Percentiles rank a stretch among this genome's conserved stretches.
Evolutionary conservation across 2,888 invertebrate species (phyloP).

Genomic region (Trichopria drosophilae): DNA sequence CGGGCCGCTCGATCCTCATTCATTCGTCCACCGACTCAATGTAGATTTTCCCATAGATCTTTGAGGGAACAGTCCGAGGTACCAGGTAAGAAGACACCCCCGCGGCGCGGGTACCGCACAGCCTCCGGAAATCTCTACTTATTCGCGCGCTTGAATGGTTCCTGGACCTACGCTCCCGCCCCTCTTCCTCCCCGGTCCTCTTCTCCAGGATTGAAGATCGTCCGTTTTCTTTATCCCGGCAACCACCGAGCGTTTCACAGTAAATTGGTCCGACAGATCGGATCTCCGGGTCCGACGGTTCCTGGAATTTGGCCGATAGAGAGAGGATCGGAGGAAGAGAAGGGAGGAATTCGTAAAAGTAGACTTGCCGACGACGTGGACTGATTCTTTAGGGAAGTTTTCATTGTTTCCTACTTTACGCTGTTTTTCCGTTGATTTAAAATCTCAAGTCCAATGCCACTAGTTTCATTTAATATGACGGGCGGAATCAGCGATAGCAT

Average conservation of each 20-base stretch:
- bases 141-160: constrained; percentile 53
- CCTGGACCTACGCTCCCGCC: constrained; percentile 32
- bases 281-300: constrained; percentile 35
- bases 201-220: no score
- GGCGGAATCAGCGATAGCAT: no score
- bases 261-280: constrained; percentile 50
- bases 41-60: constrained; percentile 52
- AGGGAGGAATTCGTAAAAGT: no score
- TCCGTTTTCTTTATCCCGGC: constrained; percentile 6
- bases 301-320: no score
- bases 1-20: constrained; percentile 50
- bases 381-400: no score
- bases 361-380: no score
- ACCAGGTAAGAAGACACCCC: constrained; percentile 54
- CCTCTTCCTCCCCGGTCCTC: constrained; percentile 18
- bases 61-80: constrained; percentile 25
- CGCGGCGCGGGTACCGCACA: constrained; percentile 42
- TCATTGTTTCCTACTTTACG: no score
- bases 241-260: constrained; percentile 42
- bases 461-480: no score
- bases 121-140: constrained; percentile 57
- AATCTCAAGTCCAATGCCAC: no score
- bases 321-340: no score
- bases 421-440: no score
- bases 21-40: constrained; percentile 48